Evolutionary conservation across 1,140 invertebrate genomes (phyloP).

Genomic region (Varroa destructor): DNA sequence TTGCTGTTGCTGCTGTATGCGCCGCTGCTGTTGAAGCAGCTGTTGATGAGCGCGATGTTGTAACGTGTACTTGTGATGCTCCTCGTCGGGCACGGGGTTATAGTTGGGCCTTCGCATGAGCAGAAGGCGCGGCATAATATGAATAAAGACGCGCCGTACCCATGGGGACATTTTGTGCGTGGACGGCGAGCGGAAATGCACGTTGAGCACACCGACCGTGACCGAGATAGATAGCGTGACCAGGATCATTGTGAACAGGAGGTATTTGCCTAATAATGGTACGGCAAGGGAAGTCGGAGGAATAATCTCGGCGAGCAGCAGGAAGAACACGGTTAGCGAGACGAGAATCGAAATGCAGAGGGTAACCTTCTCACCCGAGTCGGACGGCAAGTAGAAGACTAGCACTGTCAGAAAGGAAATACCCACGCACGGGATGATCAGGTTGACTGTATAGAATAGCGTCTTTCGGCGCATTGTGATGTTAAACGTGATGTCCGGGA

Average conservation of each 20-base stretch:
- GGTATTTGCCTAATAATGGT: slow-evolving; percentile 90
- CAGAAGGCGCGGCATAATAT: slow-evolving; percentile 59
- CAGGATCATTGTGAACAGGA: slow-evolving; percentile 95
- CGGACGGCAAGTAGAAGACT: slow-evolving; percentile 94
- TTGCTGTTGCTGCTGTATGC: no score
- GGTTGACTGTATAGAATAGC: slow-evolving; percentile 90
- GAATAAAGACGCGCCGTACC: slow-evolving; percentile 74
- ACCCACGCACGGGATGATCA: slow-evolving; percentile 83
- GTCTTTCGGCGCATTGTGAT: slow-evolving; percentile 89
- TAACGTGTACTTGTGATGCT: no score
- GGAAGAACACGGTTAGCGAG: slow-evolving; percentile 96
- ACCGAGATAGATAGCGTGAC: slow-evolving; percentile 90
- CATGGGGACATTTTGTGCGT: slow-evolving; percentile 86
- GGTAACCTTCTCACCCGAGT: slow-evolving; percentile 95
- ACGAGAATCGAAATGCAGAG: slow-evolving; percentile 96
- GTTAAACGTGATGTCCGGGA: slow-evolving; percentile 91
- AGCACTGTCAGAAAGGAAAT: slow-evolving; percentile 78
- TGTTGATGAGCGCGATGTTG: no score
- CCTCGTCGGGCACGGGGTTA: slow-evolving; percentile 27
- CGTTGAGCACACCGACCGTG: slow-evolving; percentile 92
- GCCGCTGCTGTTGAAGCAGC: no score
- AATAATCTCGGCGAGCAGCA: slow-evolving; percentile 94
- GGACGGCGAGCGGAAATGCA: slow-evolving; percentile 96
- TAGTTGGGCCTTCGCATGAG: slow-evolving; percentile 41
- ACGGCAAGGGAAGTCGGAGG: slow-evolving; percentile 93